Evolutionary conservation across 2,797 vertebrate species (phyloP).

Genomic region (Megalops cyprinoides): DNA sequence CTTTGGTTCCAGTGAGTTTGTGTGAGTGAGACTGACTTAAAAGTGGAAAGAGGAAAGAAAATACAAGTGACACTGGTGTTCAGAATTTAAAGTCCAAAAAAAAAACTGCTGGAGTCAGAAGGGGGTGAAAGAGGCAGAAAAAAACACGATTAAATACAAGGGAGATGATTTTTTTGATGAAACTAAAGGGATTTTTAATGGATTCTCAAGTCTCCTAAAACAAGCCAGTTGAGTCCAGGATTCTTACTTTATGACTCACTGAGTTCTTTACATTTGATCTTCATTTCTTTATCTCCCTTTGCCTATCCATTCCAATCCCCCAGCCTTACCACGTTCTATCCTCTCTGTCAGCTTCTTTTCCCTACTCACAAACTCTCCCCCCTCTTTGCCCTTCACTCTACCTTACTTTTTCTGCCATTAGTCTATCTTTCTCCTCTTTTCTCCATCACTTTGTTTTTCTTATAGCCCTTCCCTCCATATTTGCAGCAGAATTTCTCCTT

Average conservation of each 20-base stretch:
- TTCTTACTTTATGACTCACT: background rate
- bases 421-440: background rate
- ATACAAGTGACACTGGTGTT: no score
- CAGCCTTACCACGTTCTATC: constrained; percentile 22
- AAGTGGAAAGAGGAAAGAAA: background rate
- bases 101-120: no score
- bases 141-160: background rate
- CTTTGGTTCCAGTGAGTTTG: background rate
- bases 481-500: background rate
- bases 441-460: background rate
- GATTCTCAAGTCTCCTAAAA: background rate
- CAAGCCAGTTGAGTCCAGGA: background rate
- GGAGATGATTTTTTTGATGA: background rate
- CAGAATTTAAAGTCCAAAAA: no score
- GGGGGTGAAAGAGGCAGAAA: background rate
- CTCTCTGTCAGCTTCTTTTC: background rate
- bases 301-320: constrained; percentile 24
- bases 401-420: background rate
- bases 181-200: background rate
- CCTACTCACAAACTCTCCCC: background rate
- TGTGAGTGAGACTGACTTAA: background rate
- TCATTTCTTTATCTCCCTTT: constrained; percentile 21
- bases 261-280: constrained; percentile 7
- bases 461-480: background rate
- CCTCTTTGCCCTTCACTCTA: background rate